Evolutionary conservation across 1,140 invertebrate genomes (phyloP).

Genomic region (Macrosteles quadrilineatus): DNA sequence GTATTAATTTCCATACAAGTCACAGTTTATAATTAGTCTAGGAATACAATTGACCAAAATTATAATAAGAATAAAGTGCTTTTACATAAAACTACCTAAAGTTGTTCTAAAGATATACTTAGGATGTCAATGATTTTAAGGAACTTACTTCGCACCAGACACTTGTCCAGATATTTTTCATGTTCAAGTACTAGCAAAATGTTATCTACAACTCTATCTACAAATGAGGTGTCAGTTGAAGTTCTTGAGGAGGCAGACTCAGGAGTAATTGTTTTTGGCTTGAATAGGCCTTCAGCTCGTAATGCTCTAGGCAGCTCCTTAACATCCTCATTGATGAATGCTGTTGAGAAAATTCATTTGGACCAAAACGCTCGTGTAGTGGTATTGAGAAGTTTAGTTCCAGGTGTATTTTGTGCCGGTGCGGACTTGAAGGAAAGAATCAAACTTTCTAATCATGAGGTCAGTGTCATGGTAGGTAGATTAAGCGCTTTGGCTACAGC

Average conservation of each 20-base stretch:
- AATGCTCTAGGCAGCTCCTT: slow-evolving; percentile 79
- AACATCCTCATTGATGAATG: slow-evolving; percentile 63
- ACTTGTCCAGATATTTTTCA: too few species aligned
- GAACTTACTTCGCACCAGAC: too few species aligned
- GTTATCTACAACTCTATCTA: too few species aligned
- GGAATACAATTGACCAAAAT: too few species aligned
- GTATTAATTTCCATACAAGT: too few species aligned
- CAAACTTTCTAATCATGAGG: slow-evolving; percentile 77
- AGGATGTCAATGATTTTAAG: too few species aligned
- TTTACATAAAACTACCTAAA: too few species aligned
- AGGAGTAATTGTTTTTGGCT: slow-evolving; percentile 76
- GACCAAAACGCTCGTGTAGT: slow-evolving; percentile 78
- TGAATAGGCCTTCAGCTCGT: slow-evolving; percentile 78
- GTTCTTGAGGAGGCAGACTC: slow-evolving; percentile 59
- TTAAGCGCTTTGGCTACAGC: slow-evolving; percentile 68
- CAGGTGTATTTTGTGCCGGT: slow-evolving; percentile 90
- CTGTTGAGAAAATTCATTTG: slow-evolving; percentile 67
- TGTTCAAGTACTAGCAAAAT: too few species aligned
- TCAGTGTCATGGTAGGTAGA: slow-evolving; percentile 76
- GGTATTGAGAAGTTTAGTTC: slow-evolving; percentile 84
- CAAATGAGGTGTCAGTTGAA: slow-evolving; percentile 35
- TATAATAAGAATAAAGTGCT: too few species aligned
- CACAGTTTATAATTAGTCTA: too few species aligned
- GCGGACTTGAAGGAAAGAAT: slow-evolving; percentile 94
- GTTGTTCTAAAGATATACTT: too few species aligned